Evolutionary conservation across 2,888 invertebrate genomes (phyloP), one percentile per base, ranked within the genome.

Genomic region (Clistopyga incitator): DNA sequence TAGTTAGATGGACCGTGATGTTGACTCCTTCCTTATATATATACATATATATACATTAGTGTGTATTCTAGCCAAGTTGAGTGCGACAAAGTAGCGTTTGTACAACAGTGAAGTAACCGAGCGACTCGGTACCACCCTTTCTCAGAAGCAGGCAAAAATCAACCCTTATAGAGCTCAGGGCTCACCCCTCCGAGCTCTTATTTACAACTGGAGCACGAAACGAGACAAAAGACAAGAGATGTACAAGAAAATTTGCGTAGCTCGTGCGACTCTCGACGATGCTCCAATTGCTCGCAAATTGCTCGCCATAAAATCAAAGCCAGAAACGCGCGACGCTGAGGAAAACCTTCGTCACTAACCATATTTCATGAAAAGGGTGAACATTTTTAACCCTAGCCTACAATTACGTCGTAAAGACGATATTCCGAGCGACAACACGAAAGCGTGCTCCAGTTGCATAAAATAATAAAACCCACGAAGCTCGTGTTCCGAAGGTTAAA

Each of bases 151-250:
- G 84, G 85, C 85, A 86, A 89, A 90, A 89, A 89, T 88, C 90
- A 90, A 90, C 90, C 89, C 90, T 90, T n/a, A n/a, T n/a, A 88
- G 80, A 70, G 47, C n/a, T 70, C 52, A 8, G 23, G 25, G 42
- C 47, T 67, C 52, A 47, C 4, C 38, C 23, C 65, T 82, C 70
- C 70, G 25, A 52, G 87, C 78, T 86, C 87, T 91, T 92, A 92
- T 92, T 92, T 91, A 91, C 91, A 92, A 92, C 92, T 92, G 84
- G 91, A 92, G 91, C 91, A 90, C 38, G 67, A 18, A 47, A 34
- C 61, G 15, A 23, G 20, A 65, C 56, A 68, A 72, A 56, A 67
- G 71, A 34, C 29, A 67, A 67, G 50, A 59, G 45, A 82, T 42
- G 52, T 78, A 38, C 82, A 78, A 75, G 52, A 72, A 67, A 85